phyloP scores from a whole-genome alignment of 2,797 vertebrate genomes.

The Pterois miles region DNA sequence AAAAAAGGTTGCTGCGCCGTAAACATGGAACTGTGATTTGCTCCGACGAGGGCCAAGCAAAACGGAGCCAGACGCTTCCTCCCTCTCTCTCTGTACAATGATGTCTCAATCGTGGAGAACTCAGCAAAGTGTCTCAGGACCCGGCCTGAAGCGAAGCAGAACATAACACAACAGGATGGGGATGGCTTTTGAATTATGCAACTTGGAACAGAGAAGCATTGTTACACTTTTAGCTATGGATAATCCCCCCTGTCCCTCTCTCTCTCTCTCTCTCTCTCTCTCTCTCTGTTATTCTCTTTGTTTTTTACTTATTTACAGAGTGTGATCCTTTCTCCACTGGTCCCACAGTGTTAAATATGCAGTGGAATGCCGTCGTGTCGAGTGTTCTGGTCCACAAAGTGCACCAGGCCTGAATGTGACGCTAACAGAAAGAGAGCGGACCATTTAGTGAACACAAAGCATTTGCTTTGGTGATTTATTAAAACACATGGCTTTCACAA shows the following conservation, averaged over 20 bases:
- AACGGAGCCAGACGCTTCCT: constrained; percentile 25
- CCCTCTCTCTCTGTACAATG: constrained; percentile 22
- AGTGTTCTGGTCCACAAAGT: constrained; percentile 54
- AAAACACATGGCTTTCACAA: constrained; percentile 49
- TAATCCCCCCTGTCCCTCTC: constrained; percentile 54
- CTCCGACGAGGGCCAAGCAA: constrained; percentile 55
- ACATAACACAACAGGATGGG: constrained; percentile 46
- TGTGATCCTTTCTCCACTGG: constrained; percentile 19
- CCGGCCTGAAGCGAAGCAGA: constrained; percentile 49
- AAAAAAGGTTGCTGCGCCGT: constrained; percentile 34
- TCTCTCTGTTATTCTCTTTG: constrained; percentile 3
- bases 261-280: constrained; percentile 1
- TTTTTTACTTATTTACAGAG: constrained; percentile 77
- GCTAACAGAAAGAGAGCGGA: constrained; percentile 69
- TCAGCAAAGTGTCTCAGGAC: constrained; percentile 52
- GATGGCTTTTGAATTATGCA: constrained; percentile 75
- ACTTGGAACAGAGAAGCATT: constrained; percentile 63
- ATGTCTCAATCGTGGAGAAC: constrained; percentile 59
- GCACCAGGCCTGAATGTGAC: constrained; percentile 60
- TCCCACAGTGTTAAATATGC: constrained; percentile 72
- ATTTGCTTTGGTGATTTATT: constrained; percentile 76
- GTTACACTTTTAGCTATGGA: constrained; percentile 69
- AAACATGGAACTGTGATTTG: constrained; percentile 80
- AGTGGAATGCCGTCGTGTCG: constrained; percentile 56
- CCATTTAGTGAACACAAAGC: constrained; percentile 78